phyloP scores from a whole-genome alignment of 2,888 invertebrate genomes.

The Leucoma salicis region DNA sequence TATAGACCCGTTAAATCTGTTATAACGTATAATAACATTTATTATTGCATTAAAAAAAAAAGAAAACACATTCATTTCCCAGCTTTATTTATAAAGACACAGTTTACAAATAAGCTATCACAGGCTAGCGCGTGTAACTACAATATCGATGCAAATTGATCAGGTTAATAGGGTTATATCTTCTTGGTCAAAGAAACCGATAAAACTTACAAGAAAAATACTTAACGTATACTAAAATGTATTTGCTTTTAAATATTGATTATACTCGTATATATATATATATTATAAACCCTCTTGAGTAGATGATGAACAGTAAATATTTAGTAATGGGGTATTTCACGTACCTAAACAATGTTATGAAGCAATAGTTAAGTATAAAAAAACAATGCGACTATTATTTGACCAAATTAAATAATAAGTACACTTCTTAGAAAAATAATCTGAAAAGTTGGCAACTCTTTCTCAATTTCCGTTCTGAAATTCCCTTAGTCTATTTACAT shows the following conservation, averaged over 20 bases:
- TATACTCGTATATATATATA: background rate
- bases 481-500: background rate
- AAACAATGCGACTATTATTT: constrained; percentile 43
- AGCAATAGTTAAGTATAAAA: constrained; percentile 13
- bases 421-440: constrained; percentile 28
- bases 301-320: background rate
- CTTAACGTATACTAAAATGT: constrained; percentile 5
- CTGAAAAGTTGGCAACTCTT: background rate
- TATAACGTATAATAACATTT: too few relatives aligned
- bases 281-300: background rate
- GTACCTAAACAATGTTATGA: constrained; percentile 2
- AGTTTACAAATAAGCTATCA: constrained; percentile 73
- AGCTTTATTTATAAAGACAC: constrained; percentile 67
- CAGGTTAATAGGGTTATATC: constrained; percentile 19
- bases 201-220: constrained; percentile 18
- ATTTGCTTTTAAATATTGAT: background rate
- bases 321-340: background rate
- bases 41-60: constrained; percentile 5
- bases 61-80: constrained; percentile 35
- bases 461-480: background rate
- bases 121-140: constrained; percentile 63
- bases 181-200: constrained; percentile 16
- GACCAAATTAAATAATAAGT: constrained; percentile 28
- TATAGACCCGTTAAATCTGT: too few relatives aligned
- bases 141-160: constrained; percentile 35